phyloP scores from a whole-genome alignment of 2,113 vertebrate genomes.

The Serilophus lunatus region DNA sequence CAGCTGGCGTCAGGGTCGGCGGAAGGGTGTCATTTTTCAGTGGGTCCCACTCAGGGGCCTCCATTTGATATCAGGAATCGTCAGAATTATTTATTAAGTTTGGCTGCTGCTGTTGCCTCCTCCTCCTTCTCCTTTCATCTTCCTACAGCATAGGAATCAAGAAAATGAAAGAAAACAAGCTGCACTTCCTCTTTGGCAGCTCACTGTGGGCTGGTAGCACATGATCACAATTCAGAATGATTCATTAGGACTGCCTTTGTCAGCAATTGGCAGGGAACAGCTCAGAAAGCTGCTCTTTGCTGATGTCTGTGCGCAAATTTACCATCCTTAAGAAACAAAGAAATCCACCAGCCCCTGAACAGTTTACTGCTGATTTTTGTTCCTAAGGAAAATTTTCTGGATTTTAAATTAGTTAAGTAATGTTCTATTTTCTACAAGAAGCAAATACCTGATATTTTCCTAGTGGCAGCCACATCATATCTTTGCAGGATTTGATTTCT shows the following conservation, averaged over 20 bases:
- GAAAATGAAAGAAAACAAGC: constrained; percentile 77
- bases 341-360: not conserved
- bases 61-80: constrained; percentile 66
- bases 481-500: not conserved
- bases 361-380: not conserved
- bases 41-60: constrained; percentile 68
- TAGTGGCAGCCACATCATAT: not conserved
- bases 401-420: constrained; percentile 27
- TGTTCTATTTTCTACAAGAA: not conserved
- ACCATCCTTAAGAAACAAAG: constrained; percentile 17
- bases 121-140: constrained; percentile 64
- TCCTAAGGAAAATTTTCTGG: not conserved
- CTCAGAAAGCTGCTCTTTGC: constrained; percentile 50
- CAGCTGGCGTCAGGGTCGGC: constrained; percentile 88
- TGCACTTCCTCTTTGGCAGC: constrained; percentile 82
- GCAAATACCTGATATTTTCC: not conserved
- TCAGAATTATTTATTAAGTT: constrained; percentile 59
- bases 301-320: constrained; percentile 11
- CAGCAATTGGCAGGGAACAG: constrained; percentile 70
- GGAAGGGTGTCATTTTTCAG: constrained; percentile 79
- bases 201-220: constrained; percentile 70
- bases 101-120: constrained; percentile 37
- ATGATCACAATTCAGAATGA: constrained; percentile 73
- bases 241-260: constrained; percentile 77
- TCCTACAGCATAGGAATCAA: constrained; percentile 63